Conservation (phyloP, 1,140 invertebrate species). For the Diabrotica virgifera region DNA sequence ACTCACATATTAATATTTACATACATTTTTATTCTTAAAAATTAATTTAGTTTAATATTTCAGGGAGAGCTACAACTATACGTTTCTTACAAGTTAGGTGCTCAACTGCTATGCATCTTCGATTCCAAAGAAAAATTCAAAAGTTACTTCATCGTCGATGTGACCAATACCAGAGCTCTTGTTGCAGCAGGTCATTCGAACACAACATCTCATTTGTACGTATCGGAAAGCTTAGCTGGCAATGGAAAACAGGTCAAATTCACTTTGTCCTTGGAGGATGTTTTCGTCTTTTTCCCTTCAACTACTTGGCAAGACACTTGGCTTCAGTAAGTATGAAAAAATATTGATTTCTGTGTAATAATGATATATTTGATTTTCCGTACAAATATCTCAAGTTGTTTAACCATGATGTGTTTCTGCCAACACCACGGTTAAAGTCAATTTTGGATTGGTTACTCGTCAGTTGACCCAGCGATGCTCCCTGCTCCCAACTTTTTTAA, state of each 20-base stretch:
- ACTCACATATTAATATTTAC: neutral
- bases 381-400: no score
- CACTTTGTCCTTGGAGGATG: constrained; percentile 73
- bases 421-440: no score
- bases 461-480: no score
- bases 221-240: constrained; percentile 60
- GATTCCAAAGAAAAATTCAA: constrained; percentile 62
- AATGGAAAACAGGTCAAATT: constrained; percentile 62
- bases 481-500: no score
- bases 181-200: constrained; percentile 80
- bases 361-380: constrained; percentile 1
- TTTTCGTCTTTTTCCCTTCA: constrained; percentile 82
- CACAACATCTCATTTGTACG: constrained; percentile 73
- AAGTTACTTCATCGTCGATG: constrained; percentile 82
- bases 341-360: neutral
- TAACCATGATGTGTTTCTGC: no score
- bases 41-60: constrained; percentile 37
- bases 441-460: no score
- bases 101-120: constrained; percentile 72
- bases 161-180: constrained; percentile 74
- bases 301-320: constrained; percentile 76
- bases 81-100: constrained; percentile 70
- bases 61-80: constrained; percentile 68
- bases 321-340: constrained; percentile 66
- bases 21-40: neutral